phyloP scores from a whole-genome alignment of 2,797 vertebrate species.

The Danionella dracula region DNA sequence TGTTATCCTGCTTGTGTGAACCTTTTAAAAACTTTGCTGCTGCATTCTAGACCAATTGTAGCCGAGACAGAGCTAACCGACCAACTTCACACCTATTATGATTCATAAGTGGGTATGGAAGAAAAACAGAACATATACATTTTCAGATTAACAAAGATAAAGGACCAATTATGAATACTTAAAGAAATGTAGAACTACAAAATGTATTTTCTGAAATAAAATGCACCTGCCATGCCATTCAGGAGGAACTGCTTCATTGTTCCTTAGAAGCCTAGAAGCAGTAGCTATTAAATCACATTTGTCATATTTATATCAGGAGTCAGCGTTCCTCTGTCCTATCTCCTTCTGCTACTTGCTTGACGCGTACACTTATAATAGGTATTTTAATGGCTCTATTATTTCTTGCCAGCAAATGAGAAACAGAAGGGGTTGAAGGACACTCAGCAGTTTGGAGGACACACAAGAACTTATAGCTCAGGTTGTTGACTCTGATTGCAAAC shows the following conservation, averaged over 20 bases:
- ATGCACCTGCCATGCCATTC: background rate
- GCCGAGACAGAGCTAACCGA: no score
- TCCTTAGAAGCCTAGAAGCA: slow-evolving; percentile 19
- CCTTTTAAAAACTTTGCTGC: no score
- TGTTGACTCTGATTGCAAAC: background rate
- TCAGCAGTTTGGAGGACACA: slow-evolving; percentile 26
- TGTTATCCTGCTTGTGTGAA: no score
- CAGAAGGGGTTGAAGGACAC: slow-evolving; percentile 32
- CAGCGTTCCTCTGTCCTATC: slow-evolving; percentile 29
- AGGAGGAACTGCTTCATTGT: background rate
- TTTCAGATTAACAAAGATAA: no score
- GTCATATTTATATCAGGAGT: slow-evolving; percentile 38
- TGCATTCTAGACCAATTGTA: no score
- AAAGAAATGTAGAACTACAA: no score
- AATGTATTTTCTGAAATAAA: no score
- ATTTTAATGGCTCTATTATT: slow-evolving; percentile 36
- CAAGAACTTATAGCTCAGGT: background rate
- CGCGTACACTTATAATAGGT: slow-evolving; percentile 32
- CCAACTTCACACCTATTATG: no score
- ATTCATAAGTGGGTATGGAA: no score
- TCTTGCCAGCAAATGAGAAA: slow-evolving; percentile 31
- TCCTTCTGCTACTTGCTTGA: slow-evolving; percentile 28
- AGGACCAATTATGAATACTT: no score
- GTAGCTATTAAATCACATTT: slow-evolving; percentile 30
- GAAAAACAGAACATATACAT: no score